A percentile compares a stretch with the other conserved stretches of the same genome.
Conservation (phyloP, 2,888 invertebrate genomes). For the Heliconius ismenius region DNA sequence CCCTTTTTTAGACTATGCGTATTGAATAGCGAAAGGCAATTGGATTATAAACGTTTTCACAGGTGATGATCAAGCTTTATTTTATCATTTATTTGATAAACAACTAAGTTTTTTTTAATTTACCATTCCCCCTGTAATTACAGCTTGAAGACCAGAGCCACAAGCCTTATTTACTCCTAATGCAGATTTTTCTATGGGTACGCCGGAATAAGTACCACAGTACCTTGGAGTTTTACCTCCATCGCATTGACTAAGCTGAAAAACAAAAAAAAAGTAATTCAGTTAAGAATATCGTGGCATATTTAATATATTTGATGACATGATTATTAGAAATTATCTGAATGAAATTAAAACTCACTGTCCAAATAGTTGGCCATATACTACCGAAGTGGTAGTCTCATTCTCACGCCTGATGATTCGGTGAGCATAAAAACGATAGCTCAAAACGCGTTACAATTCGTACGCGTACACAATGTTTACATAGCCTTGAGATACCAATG, state of each 20-base stretch:
- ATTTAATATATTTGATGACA: not conserved
- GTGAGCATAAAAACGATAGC: no score
- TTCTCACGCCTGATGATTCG: no score
- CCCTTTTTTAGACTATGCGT: no score
- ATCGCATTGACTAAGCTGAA: conserved; percentile 89
- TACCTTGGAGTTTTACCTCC: conserved; percentile 94
- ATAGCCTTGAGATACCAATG: not conserved
- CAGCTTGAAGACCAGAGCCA: conserved; percentile 97
- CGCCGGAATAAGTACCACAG: conserved; percentile 89
- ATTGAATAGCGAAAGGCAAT: no score
- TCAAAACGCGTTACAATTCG: no score
- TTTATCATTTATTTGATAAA: no score
- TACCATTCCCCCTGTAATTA: conserved; percentile 93
- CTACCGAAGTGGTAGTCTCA: no score
- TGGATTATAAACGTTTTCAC: no score
- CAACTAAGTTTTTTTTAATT: conserved; percentile 39
- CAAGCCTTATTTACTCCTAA: conserved; percentile 94
- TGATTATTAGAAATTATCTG: not conserved
- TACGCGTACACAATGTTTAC: not conserved
- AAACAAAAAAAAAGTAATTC: conserved; percentile 34
- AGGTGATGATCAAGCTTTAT: no score
- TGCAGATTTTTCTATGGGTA: conserved; percentile 93
- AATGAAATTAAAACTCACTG: not conserved
- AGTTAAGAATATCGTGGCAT: not conserved
- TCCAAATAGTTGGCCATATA: no score